Evolutionary conservation across 2,888 invertebrate genomes (phyloP).

Genomic region (Melanargia galathea): DNA sequence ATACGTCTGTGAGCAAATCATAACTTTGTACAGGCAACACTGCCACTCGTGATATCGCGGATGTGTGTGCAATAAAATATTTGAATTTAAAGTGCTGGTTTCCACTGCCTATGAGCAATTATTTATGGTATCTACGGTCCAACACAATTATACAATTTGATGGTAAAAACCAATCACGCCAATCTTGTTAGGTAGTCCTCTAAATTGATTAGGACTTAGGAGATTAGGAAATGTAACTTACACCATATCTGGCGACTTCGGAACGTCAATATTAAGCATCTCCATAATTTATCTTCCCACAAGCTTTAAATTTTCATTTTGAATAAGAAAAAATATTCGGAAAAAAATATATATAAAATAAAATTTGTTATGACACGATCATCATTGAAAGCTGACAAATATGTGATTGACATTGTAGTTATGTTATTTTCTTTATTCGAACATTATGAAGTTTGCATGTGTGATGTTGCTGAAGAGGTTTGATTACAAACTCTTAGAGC

Average conservation of each 20-base stretch:
- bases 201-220: too few species aligned
- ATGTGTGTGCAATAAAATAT: too few species aligned
- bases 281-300: conserved; percentile 55
- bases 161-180: too few species aligned
- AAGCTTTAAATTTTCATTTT: conserved; percentile 39
- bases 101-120: too few species aligned
- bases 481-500: too few species aligned
- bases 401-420: conserved; percentile 21
- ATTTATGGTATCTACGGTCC: too few species aligned
- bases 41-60: too few species aligned
- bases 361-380: conserved; percentile 27
- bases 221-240: conserved; percentile 61
- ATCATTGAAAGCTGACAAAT: conserved; percentile 24
- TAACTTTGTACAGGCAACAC: too few species aligned
- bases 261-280: conserved; percentile 52
- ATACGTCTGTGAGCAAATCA: too few species aligned
- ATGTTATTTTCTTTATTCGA: conserved; percentile 31
- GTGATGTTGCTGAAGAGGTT: neutral
- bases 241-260: conserved; percentile 69
- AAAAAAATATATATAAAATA: conserved; percentile 27
- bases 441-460: neutral
- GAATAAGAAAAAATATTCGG: conserved; percentile 33
- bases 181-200: too few species aligned
- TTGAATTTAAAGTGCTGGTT: too few species aligned
- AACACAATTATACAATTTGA: too few species aligned